Conservation (phyloP, 1,140 invertebrate genomes). For the Eumeta japonica region DNA sequence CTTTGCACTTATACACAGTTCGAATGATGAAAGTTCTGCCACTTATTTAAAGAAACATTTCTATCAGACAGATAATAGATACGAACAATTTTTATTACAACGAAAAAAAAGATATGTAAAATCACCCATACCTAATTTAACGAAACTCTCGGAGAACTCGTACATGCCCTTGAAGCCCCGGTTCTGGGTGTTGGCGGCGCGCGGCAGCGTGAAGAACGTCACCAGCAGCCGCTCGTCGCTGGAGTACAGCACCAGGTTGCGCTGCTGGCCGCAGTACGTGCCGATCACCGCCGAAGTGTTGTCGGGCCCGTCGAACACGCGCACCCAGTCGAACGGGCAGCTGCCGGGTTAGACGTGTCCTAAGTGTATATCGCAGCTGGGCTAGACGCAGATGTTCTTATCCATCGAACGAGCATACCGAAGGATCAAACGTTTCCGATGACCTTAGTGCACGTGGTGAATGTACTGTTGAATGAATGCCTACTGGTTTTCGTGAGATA, state of each 20-base stretch:
- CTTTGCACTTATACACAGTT: too few relatives aligned
- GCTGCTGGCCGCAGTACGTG: conserved; percentile 96
- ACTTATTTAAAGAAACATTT: too few relatives aligned
- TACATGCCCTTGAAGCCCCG: conserved; percentile 93
- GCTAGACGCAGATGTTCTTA: background rate
- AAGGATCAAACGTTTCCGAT: too few relatives aligned
- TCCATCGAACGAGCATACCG: too few relatives aligned
- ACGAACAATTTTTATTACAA: too few relatives aligned
- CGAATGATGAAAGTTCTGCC: too few relatives aligned
- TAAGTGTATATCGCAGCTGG: background rate
- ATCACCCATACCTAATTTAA: conserved; percentile 80
- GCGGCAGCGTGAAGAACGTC: conserved; percentile 83
- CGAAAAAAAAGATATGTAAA: conserved; percentile 2
- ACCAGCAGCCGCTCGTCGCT: conserved; percentile 86
- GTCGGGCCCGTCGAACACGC: conserved; percentile 91
- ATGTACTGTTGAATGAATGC: too few relatives aligned
- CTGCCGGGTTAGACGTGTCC: too few relatives aligned
- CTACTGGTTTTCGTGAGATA: too few relatives aligned
- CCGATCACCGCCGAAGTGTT: conserved; percentile 86
- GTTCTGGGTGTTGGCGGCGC: conserved; percentile 89
- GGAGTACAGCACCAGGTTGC: conserved; percentile 92
- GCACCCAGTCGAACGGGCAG: conserved; percentile 97
- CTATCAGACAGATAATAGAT: too few relatives aligned
- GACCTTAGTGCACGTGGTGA: too few relatives aligned
- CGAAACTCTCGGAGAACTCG: conserved; percentile 95